Base-by-base conservation (phyloP, 2,797 vertebrate genomes). In the Trematomus bernacchii region DNA sequence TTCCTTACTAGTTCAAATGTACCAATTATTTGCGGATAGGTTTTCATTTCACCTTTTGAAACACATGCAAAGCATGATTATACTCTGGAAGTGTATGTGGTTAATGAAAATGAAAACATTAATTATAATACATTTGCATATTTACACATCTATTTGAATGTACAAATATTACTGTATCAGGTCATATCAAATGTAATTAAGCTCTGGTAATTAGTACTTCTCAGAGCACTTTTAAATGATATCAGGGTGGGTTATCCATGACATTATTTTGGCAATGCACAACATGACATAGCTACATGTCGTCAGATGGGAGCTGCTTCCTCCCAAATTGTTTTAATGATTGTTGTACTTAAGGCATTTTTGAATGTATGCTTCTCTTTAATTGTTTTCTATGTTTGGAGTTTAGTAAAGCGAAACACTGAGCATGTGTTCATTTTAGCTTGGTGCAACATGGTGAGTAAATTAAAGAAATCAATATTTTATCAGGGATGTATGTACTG, bases 1-100 rank as follows among this genome's bases (percentile, higher is more conserved):
- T 9, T 67, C 33, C 10, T 53, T 55, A 14, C 14, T 73, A 33
- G 30, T 77, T 59, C 16, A 52, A 65, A 68, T 76, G 33, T 8
- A 52, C 19, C 21, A 53, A 16, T 0, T 2, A 30, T 37, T 42
- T 30, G 10, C 9, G 0, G 7, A 64, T 64, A 43, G 10, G 6
- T 71, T 52, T 48, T 46, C 14, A 10, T 14, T 52, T 6, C 70
- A 23, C 30, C 21, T 50, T 54, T 42, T 10, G 4, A 47, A 48
- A 33, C 47, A 46, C 3, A 2, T 33, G 13, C 43, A 53, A 75
- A 40, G 5, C 1, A 44, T 70, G 19, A 53, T 55, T 13, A 50
- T 30, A 52, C 21, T 14, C 4, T 57, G 13, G 2, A 44, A 40
- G n/a, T 33, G 13, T 21, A 8, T 48, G 27, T 55, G 11, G 13